A percentile compares a stretch with the other conserved stretches of the same genome.
phyloP scores from a whole-genome alignment of 2,797 vertebrate genomes.

The Megalops cyprinoides region DNA sequence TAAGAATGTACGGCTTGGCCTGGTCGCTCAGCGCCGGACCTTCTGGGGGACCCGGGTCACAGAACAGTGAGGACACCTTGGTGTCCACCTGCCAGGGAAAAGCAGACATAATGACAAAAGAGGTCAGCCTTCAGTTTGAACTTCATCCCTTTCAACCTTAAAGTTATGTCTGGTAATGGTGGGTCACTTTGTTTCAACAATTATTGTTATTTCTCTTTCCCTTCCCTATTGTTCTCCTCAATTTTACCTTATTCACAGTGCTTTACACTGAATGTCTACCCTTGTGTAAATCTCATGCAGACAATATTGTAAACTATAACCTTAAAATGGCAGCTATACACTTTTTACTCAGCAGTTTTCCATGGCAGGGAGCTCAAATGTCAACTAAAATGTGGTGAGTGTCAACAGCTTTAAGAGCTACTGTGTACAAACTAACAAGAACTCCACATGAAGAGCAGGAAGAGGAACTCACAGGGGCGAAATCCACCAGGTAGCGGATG shows the following conservation, averaged over 20 bases:
- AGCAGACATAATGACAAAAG: neutral
- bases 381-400: too few species aligned
- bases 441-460: too few species aligned
- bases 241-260: neutral
- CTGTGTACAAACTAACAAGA: too few species aligned
- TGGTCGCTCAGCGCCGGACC: neutral
- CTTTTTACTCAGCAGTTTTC: too few species aligned
- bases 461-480: constrained; percentile 35
- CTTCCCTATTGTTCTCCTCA: neutral
- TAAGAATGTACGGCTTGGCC: constrained; percentile 33
- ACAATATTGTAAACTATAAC: too few species aligned
- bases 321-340: too few species aligned
- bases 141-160: too few species aligned
- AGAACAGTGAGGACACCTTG: constrained; percentile 37
- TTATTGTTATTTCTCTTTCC: neutral
- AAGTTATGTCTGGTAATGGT: too few species aligned
- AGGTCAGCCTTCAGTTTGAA: neutral
- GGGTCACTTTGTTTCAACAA: too few species aligned
- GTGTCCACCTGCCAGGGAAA: constrained; percentile 29
- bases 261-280: neutral
- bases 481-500: constrained; percentile 38
- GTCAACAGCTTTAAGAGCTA: too few species aligned
- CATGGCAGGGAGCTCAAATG: too few species aligned
- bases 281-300: too few species aligned
- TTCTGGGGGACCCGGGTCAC: constrained; percentile 2